Evolutionary conservation across 2,113 vertebrate genomes (phyloP), one percentile per base, ranked within the genome.

Genomic region (Gila orcuttii): DNA sequence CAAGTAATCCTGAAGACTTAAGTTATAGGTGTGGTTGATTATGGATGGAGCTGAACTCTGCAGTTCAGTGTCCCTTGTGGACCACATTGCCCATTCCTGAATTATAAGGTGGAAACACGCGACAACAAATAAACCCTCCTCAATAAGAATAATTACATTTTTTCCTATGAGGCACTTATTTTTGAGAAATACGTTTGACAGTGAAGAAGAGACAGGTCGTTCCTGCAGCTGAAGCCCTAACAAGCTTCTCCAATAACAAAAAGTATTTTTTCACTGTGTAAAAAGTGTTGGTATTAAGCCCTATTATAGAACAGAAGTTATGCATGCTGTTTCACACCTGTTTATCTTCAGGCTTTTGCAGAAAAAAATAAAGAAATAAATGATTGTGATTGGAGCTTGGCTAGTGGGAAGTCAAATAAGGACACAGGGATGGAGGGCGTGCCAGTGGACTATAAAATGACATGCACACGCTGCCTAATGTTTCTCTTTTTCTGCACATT

Each of bases 341-440:
- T 86, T 78, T 75, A 73, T 74, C 76, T 52, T 75, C 2, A 66
- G 28, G 55, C 79, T 64, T 71, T 75, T 64, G 39, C 23, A 4
- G 15, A 79, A 81, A 15, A 28, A 81, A 28, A 4, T 0, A 36
- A 36, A 3, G 3, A 36, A 66, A 66, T 12, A 25, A 12, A 66
- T 42, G 66, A 21, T 71, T 71, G 42, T 55, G 45, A 55, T 71
- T 39, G 31, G 3, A 71, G 47, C 19, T 42, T 50, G 28, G 15
- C 39, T 71, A 23, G 11, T 62, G 77, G 33, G 13, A 60, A 73
- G 68, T 42, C 19, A 42, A 83, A 83, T 42, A 17, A 83, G 50
- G 50, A 71, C 47, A 68, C 21, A n/a, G 55, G 4, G 19, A 50
- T 39, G 36, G 21, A 33, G 25, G 31, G 52, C 76, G 33, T 47